These are phyloP conservation scores for Calameuta filiformis DNA, from an alignment of 2,888 invertebrate species.

Conservation along the genomic window DNA sequence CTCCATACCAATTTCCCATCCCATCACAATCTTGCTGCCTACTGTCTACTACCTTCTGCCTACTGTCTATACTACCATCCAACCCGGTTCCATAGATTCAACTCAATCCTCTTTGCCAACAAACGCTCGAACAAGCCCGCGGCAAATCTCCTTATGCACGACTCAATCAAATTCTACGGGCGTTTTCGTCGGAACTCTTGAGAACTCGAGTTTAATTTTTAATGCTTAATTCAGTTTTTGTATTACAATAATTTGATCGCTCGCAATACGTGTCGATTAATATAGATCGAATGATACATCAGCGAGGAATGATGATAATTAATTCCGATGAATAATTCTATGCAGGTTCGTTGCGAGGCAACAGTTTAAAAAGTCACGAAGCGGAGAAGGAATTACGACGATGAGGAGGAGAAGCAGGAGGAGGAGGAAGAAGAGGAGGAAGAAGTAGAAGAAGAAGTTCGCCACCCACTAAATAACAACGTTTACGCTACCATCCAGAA, in stretches of 20 bases:
- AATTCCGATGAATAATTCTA: neutral
- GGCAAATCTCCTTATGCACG: slow-evolving; percentile 58
- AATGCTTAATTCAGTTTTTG: neutral
- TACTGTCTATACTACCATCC: neutral
- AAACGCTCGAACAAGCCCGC: slow-evolving; percentile 53
- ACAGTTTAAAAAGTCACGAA: neutral
- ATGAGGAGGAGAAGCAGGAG: too few relatives aligned
- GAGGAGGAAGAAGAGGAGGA: neutral
- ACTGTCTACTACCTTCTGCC: slow-evolving; percentile 7
- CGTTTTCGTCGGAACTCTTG: neutral
- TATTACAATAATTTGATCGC: neutral
- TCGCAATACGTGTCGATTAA: neutral
- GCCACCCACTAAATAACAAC: slow-evolving; percentile 49
- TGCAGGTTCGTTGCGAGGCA: neutral
- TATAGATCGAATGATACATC: neutral
- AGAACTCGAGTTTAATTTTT: neutral
- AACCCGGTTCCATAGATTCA: slow-evolving; percentile 31
- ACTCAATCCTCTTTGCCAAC: slow-evolving; percentile 59
- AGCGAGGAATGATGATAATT: neutral
- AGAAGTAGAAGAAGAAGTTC: slow-evolving; percentile 3
- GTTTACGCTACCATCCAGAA: slow-evolving; percentile 36
- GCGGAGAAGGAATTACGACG: neutral
- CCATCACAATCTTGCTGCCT: slow-evolving; percentile 14
- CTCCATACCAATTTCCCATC: slow-evolving; percentile 23
- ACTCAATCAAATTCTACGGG: slow-evolving; percentile 58